phyloP scores from a whole-genome alignment of 2,797 vertebrate genomes.

The Rhincodon typus region DNA sequence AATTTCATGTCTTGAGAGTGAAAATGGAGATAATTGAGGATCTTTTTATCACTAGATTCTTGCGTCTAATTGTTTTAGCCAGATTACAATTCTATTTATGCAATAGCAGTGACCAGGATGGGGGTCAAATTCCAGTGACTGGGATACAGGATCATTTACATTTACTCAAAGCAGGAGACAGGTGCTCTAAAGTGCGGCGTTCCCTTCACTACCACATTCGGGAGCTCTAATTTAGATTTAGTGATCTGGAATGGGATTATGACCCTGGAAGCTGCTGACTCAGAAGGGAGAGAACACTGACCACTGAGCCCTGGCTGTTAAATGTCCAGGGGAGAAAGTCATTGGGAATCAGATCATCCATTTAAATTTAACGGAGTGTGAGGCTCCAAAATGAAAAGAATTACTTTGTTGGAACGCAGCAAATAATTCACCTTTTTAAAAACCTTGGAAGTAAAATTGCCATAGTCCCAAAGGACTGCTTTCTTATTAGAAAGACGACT shows the following conservation, averaged over 20 bases:
- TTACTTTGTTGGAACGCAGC: too few species aligned
- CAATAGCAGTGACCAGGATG: background rate
- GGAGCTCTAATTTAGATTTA: background rate
- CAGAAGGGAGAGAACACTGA: background rate
- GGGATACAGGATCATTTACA: background rate
- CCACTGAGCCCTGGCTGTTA: background rate
- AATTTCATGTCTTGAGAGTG: background rate
- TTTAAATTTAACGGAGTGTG: too few species aligned
- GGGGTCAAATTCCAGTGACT: background rate
- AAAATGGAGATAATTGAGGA: background rate
- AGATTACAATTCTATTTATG: background rate
- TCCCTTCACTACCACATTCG: background rate
- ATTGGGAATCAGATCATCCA: background rate
- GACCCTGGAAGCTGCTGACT: background rate
- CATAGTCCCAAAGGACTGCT: too few species aligned
- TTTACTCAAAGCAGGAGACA: background rate
- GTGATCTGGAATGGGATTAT: background rate
- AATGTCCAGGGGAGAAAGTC: background rate
- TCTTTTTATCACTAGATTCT: background rate
- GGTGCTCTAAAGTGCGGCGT: background rate
- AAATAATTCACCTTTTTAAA: too few species aligned
- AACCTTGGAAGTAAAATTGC: too few species aligned
- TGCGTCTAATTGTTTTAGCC: background rate
- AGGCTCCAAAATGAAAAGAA: background rate
- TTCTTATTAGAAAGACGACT: too few species aligned